Evolutionary conservation across 2,113 vertebrate species (phyloP).

Genomic region (Pica pica): DNA sequence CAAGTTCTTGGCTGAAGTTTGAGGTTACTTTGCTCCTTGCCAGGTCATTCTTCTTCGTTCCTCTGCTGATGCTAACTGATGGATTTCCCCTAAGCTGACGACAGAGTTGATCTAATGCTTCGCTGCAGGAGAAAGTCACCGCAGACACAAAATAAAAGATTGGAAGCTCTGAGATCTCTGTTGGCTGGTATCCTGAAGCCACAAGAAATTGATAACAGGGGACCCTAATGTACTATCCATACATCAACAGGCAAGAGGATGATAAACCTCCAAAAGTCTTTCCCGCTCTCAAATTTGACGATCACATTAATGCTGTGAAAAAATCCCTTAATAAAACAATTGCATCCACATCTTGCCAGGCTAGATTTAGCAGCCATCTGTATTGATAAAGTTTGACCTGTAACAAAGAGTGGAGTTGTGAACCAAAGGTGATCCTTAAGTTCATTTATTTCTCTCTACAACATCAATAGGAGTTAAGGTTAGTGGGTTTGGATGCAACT

Average conservation of each 20-base stretch:
- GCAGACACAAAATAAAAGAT: conserved; percentile 36
- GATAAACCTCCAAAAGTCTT: conserved; percentile 31
- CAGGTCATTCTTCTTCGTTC: conserved; percentile 55
- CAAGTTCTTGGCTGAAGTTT: conserved; percentile 43
- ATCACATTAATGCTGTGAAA: neutral
- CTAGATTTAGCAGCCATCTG: neutral
- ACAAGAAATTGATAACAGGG: conserved; percentile 29
- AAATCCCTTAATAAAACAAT: neutral
- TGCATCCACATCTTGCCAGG: neutral
- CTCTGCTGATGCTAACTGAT: conserved; percentile 54
- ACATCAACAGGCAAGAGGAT: conserved; percentile 3
- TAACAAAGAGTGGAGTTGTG: neutral
- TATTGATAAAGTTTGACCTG: neutral
- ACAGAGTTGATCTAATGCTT: conserved; percentile 33
- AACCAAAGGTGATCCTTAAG: neutral
- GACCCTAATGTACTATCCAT: neutral
- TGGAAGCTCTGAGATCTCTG: conserved; percentile 29
- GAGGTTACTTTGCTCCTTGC: conserved; percentile 35
- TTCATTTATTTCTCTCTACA: neutral
- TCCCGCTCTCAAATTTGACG: neutral
- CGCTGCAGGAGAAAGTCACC: conserved; percentile 16
- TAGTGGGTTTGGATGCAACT: neutral
- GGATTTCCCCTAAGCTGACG: conserved; percentile 39
- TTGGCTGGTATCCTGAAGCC: conserved; percentile 46
- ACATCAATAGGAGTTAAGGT: neutral